phyloP scores from a whole-genome alignment of 1,140 invertebrate species.

The Leptinotarsa texana region DNA sequence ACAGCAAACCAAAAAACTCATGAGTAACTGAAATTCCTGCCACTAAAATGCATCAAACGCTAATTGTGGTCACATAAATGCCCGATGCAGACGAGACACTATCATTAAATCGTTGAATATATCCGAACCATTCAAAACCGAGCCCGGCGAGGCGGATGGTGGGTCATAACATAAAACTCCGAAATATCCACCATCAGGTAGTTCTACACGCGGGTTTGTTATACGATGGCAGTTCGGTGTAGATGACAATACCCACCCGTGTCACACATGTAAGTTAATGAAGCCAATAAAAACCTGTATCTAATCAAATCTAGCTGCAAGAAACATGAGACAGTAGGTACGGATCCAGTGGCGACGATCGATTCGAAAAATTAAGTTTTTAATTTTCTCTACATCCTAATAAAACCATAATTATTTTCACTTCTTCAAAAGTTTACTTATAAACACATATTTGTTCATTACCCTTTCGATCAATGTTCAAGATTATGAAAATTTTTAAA shows the following conservation, averaged over 20 bases:
- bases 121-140: not conserved
- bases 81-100: not conserved
- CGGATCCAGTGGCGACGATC: conserved; percentile 21
- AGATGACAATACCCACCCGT: conserved; percentile 24
- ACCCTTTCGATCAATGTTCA: too few relatives aligned
- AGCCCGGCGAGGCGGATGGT: not conserved
- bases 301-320: conserved; percentile 36
- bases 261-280: conserved; percentile 35
- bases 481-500: too few relatives aligned
- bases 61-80: conserved; percentile 4
- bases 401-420: too few relatives aligned
- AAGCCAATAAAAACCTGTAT: conserved; percentile 38
- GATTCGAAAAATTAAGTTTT: not conserved
- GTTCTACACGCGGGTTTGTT: conserved; percentile 2
- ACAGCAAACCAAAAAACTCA: not conserved
- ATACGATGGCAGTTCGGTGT: conserved; percentile 15
- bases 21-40: not conserved
- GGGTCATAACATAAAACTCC: conserved; percentile 1
- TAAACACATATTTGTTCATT: too few relatives aligned
- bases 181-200: conserved; percentile 16
- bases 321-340: conserved; percentile 24
- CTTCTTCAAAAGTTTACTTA: too few relatives aligned
- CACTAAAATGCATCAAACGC: not conserved
- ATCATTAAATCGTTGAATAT: not conserved
- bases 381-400: too few relatives aligned